Percentiles rank a stretch among this genome's conserved stretches.
phyloP scores from a whole-genome alignment of 2,113 vertebrate genomes.

The Chionomys nivalis region DNA sequence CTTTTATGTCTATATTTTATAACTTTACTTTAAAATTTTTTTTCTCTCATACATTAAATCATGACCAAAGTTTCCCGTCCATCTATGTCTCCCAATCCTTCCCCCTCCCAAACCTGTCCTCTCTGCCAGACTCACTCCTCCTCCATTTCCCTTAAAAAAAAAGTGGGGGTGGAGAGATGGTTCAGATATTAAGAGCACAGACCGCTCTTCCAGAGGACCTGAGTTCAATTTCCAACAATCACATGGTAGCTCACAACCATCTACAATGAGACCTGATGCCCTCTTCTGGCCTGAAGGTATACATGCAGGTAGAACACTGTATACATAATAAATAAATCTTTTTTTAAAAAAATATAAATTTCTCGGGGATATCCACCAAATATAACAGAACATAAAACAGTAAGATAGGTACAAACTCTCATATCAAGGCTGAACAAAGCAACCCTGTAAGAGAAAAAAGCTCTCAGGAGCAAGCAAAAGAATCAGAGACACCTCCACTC shows the following conservation, averaged over 20 bases:
- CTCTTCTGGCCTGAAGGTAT: no score
- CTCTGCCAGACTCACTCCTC: background rate
- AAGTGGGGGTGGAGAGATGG: no score
- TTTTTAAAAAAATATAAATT: background rate
- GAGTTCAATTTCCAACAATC: no score
- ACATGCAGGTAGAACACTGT: no score
- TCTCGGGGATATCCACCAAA: background rate
- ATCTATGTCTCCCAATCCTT: background rate
- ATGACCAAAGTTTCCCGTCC: background rate
- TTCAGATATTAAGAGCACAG: no score
- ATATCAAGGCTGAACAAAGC: background rate
- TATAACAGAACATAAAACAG: background rate
- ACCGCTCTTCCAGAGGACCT: no score
- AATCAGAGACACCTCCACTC: background rate
- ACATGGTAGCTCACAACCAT: no score
- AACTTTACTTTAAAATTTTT: background rate
- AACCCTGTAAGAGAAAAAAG: background rate
- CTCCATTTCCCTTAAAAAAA: background rate
- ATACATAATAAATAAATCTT: no score
- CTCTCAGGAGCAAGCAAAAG: background rate
- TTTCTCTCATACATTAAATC: background rate
- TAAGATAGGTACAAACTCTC: background rate
- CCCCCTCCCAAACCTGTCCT: background rate
- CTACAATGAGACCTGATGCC: no score
- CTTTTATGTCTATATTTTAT: background rate